Base-by-base conservation (phyloP, 2,797 vertebrate genomes). In the Dryobates pubescens region DNA sequence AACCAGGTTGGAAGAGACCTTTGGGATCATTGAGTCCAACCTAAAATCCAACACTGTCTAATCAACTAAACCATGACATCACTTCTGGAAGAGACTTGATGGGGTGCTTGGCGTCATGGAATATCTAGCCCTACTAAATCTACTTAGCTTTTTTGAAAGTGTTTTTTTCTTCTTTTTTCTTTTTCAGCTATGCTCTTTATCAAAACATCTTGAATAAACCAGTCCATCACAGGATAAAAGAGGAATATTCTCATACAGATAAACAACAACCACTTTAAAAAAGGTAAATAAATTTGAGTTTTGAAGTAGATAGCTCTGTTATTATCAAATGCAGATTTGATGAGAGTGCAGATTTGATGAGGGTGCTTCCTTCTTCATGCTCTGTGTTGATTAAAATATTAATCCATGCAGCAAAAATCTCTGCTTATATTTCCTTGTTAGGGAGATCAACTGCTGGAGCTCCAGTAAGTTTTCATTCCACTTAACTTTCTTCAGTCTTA, bases 401-500 rank as follows among this genome's bases (percentile, higher is more conserved):
- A 67, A 76, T 8, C 7, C 19, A 13, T 30, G 15, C 56, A 56
- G 7, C 15, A 86, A 49, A 6, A 71, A 20, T 3, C 8, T 26
- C 14, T 63, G 29, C 9, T 9, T 14, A 57, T 57, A 57, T 63
- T 57, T 63, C 12, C 15, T 65, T 76, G 6, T 63, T 58, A 57
- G 13, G 6, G 7, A 10, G 2, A 10, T 9, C 3, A 15, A 5
- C 4, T 53, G 27, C 6, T 45, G 20, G 61, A 77, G 13, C 7
- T 67, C 20, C 29, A 72, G 13, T 1, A 15, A 43, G 7, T 51
- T 85, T 59, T 76, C 5, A 17, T 47, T 63, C 18, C 13, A 59
- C 5, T 4, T 53, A 23, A 34, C 27, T 56, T 0, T 1, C 1
- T 68, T 68, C 47, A 3, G 15, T 41, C 13, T 54, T 72, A 36